Evolutionary conservation across 2,113 vertebrate genomes (phyloP).

Genomic region (Bubo blakistoni): DNA sequence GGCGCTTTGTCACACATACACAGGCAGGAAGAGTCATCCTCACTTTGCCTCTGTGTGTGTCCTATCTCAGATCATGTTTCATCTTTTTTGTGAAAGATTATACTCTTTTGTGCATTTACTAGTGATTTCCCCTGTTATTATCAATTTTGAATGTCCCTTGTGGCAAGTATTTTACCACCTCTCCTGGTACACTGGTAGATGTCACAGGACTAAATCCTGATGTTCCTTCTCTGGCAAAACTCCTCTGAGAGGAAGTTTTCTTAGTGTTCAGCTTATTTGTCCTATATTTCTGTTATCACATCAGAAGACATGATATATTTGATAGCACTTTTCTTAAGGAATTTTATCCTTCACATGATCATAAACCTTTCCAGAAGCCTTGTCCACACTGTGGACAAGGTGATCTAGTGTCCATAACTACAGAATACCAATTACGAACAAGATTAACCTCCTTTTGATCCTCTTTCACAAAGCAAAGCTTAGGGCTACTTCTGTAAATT

Average conservation of each 20-base stretch:
- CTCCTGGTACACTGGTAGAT: neutral
- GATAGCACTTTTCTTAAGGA: neutral
- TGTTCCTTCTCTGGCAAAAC: neutral
- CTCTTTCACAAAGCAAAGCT: neutral
- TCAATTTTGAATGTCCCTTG: neutral
- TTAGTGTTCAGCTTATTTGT: neutral
- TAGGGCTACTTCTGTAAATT: neutral
- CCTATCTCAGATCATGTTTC: neutral
- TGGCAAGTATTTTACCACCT: neutral
- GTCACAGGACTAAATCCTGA: neutral
- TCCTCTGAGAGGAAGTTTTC: neutral
- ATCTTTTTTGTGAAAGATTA: neutral
- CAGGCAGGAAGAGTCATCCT: neutral
- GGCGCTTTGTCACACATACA: neutral
- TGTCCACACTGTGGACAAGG: neutral
- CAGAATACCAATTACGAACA: neutral
- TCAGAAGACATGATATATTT: neutral
- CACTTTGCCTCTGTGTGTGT: neutral
- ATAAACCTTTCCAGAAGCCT: neutral
- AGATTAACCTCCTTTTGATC: neutral
- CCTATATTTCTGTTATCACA: neutral
- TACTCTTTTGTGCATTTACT: neutral
- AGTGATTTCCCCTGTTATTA: neutral
- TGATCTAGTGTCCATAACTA: neutral
- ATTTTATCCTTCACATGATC: neutral